A percentile compares a stretch with the other conserved stretches of the same genome.
These are phyloP conservation scores for Poecilia latipinna DNA, from an alignment of 2,113 vertebrate species.

Conservation along the genomic window DNA sequence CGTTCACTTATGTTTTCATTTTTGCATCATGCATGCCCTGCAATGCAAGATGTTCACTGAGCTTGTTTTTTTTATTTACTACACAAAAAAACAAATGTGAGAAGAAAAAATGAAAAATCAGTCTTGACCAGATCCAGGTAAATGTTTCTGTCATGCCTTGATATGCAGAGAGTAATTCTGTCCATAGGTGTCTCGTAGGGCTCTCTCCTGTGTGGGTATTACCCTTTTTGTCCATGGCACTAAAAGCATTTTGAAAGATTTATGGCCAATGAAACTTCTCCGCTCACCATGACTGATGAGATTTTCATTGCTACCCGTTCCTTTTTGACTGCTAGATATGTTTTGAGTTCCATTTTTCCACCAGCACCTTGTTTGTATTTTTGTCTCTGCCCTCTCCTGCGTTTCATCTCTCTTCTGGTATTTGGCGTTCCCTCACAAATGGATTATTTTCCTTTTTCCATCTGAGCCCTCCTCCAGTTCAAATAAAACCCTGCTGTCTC, in stretches of 20 bases:
- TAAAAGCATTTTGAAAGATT: slow-evolving; percentile 61
- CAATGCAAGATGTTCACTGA: neutral
- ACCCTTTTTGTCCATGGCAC: slow-evolving; percentile 44
- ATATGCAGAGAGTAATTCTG: slow-evolving; percentile 23
- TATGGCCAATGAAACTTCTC: slow-evolving; percentile 60
- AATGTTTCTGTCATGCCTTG: slow-evolving; percentile 11
- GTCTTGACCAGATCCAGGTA: neutral
- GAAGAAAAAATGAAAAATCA: no score
- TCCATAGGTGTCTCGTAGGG: slow-evolving; percentile 1
- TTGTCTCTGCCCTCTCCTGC: slow-evolving; percentile 5
- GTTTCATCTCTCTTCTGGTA: slow-evolving; percentile 26
- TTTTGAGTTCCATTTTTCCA: slow-evolving; percentile 15
- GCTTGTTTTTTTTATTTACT: neutral
- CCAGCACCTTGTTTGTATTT: slow-evolving; percentile 30
- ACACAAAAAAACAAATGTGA: no score
- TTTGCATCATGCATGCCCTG: slow-evolving; percentile 10
- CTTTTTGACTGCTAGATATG: slow-evolving; percentile 14
- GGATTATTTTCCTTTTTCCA: slow-evolving; percentile 32
- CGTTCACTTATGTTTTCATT: slow-evolving; percentile 19
- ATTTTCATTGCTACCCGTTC: slow-evolving; percentile 54
- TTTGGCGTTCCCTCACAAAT: slow-evolving; percentile 24
- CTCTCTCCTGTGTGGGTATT: slow-evolving; percentile 27
- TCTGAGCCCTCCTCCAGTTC: slow-evolving; percentile 16
- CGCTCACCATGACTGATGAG: slow-evolving; percentile 53
- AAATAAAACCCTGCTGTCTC: slow-evolving; percentile 15